A percentile compares a stretch with the other conserved stretches of the same genome.
phyloP scores from a whole-genome alignment of 2,888 invertebrate species.

The Acanthococcus lagerstroemiae region DNA sequence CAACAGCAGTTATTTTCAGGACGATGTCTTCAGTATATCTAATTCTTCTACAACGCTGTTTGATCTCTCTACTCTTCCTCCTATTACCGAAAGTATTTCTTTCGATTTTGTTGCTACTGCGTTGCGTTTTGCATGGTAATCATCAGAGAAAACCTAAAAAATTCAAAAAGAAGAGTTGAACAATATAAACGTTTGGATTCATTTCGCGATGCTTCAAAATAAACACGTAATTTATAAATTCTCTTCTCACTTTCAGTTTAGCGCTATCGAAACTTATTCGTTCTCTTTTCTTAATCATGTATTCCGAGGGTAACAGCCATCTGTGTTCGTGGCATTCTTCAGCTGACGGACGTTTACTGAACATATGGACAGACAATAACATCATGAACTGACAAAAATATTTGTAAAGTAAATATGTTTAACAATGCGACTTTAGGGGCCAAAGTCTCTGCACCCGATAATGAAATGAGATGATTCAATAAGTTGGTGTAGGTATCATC shows the following conservation, averaged over 20 bases:
- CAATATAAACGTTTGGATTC: neutral
- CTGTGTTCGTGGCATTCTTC: slow-evolving; percentile 94
- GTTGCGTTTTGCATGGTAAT: slow-evolving; percentile 31
- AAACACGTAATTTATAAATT: neutral
- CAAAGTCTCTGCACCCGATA: no score
- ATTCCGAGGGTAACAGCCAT: slow-evolving; percentile 87
- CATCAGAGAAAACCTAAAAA: slow-evolving; percentile 26
- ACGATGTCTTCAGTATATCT: slow-evolving; percentile 42
- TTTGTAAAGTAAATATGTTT: no score
- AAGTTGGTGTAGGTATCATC: no score
- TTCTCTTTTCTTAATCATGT: slow-evolving; percentile 86
- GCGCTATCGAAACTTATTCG: slow-evolving; percentile 74
- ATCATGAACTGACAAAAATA: no score
- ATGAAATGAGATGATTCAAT: no score
- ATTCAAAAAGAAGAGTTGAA: neutral
- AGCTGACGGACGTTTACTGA: slow-evolving; percentile 80
- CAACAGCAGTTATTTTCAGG: no score
- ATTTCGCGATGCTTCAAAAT: no score
- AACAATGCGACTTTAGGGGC: no score
- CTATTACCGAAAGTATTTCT: slow-evolving; percentile 45
- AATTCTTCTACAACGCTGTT: slow-evolving; percentile 79
- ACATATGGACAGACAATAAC: no score
- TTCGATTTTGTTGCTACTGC: slow-evolving; percentile 28
- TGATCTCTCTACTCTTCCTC: slow-evolving; percentile 55
- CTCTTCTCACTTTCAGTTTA: slow-evolving; percentile 64